Conservation (phyloP, 2,113 vertebrate genomes). For the Laticauda colubrina region DNA sequence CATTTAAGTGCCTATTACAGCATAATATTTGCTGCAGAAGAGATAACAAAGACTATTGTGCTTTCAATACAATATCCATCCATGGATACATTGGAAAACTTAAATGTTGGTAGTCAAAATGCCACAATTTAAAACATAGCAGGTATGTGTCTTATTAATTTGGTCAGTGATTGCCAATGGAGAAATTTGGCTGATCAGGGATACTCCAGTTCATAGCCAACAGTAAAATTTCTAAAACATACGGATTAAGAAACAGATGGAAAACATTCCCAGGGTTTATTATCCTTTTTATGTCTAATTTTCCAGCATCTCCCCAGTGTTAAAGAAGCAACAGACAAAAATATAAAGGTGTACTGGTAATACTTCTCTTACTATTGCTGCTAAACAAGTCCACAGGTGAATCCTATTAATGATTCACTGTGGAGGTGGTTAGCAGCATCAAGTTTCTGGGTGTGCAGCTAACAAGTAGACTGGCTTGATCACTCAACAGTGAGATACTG, state of each 20-base stretch:
- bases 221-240: neutral
- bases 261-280: neutral
- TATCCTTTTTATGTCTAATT: neutral
- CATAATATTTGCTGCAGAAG: neutral
- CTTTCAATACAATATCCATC: neutral
- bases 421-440: too few relatives aligned
- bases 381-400: too few relatives aligned
- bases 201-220: neutral
- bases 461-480: too few relatives aligned
- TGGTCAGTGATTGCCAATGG: neutral
- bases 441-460: too few relatives aligned
- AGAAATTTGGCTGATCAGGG: neutral
- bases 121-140: neutral
- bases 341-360: neutral
- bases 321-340: neutral
- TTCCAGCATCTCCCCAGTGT: neutral
- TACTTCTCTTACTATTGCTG: neutral
- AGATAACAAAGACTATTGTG: neutral
- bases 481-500: too few relatives aligned
- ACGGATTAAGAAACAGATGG: neutral
- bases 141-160: neutral
- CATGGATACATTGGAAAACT: neutral
- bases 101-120: neutral
- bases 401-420: too few relatives aligned
- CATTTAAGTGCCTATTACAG: neutral